Evolutionary conservation across 2,113 vertebrate genomes (phyloP).

Genomic region (Pipra filicauda): DNA sequence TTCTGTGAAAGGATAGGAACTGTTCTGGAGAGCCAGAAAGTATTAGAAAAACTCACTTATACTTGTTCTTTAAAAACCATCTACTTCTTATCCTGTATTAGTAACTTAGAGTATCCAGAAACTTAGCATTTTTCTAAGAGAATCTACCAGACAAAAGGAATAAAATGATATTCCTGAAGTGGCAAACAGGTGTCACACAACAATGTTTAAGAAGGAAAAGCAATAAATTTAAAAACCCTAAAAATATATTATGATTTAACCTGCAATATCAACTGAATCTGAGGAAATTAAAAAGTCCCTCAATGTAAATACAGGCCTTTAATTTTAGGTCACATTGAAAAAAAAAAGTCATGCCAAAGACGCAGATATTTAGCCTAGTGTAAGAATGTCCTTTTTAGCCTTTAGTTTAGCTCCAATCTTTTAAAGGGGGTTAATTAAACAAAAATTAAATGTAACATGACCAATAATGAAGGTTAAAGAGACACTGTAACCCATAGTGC

Average conservation of each 20-base stretch:
- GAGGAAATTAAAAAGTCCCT: neutral
- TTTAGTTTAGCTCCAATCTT: neutral
- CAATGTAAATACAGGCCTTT: neutral
- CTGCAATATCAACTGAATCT: neutral
- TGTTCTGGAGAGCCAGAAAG: neutral
- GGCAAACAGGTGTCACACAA: neutral
- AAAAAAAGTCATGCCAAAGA: neutral
- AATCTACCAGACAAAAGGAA: neutral
- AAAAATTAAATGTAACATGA: neutral
- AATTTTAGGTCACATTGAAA: neutral
- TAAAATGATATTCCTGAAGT: neutral
- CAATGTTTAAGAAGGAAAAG: neutral
- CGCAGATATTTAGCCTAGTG: neutral
- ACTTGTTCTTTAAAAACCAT: neutral
- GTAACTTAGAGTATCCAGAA: neutral
- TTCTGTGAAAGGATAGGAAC: neutral
- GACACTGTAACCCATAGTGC: neutral
- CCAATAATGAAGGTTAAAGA: neutral
- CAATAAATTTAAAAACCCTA: neutral
- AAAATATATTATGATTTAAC: neutral
- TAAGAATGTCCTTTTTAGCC: neutral
- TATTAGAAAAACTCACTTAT: neutral
- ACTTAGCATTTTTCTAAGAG: neutral
- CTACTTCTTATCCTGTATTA: neutral
- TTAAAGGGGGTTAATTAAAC: neutral